Percentiles rank a stretch among this genome's conserved stretches.
These are phyloP conservation scores for Diorhabda carinulata DNA, from an alignment of 1,140 invertebrate genomes.

Conservation along the genomic window DNA sequence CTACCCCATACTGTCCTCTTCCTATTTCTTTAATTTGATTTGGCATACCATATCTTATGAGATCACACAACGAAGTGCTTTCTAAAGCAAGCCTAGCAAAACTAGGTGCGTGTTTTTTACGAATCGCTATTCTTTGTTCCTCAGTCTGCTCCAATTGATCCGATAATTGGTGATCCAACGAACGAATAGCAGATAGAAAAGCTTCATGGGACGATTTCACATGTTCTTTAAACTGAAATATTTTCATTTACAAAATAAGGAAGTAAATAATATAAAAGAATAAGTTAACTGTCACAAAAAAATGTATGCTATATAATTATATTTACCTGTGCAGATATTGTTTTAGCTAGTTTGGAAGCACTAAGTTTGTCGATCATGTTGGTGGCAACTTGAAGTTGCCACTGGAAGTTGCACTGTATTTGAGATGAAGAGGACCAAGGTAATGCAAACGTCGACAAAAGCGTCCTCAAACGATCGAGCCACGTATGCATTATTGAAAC, in stretches of 20 bases:
- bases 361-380: constrained; percentile 72
- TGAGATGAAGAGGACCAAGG: constrained; percentile 63
- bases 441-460: constrained; percentile 58
- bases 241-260: neutral
- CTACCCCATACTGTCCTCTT: constrained; percentile 89
- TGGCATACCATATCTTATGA: constrained; percentile 74
- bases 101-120: constrained; percentile 75
- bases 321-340: constrained; percentile 69
- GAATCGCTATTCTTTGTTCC: constrained; percentile 69
- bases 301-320: neutral
- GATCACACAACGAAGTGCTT: constrained; percentile 78
- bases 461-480: constrained; percentile 72
- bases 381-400: constrained; percentile 65
- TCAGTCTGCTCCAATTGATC: constrained; percentile 77
- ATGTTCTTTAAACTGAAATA: constrained; percentile 56
- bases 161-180: constrained; percentile 66
- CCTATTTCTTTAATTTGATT: constrained; percentile 78
- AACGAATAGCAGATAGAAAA: constrained; percentile 64
- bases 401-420: constrained; percentile 62
- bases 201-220: constrained; percentile 65
- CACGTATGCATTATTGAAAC: constrained; percentile 71
- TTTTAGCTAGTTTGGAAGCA: constrained; percentile 66
- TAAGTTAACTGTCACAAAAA: neutral
- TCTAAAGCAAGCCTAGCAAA: constrained; percentile 81
- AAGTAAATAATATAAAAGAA: neutral